A percentile compares a stretch with the other conserved stretches of the same genome.
Conservation (phyloP, 1,140 invertebrate species). For the Atta texana region DNA sequence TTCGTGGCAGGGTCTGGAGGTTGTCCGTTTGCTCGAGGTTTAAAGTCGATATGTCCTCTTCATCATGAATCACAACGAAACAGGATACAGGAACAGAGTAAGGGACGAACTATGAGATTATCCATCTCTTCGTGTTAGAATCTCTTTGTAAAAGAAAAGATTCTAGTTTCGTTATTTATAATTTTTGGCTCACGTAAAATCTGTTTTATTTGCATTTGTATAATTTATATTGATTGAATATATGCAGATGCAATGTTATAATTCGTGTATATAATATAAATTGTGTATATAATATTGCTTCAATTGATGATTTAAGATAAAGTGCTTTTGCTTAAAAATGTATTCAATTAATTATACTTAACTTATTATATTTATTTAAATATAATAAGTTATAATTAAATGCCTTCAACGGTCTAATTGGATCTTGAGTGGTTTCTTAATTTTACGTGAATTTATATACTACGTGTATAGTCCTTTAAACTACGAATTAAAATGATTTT, state of each 20-base stretch:
- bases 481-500: too few species aligned
- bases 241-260: neutral
- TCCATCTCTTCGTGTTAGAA: conserved; percentile 30
- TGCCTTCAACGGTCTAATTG: too few species aligned
- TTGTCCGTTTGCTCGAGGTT: conserved; percentile 80
- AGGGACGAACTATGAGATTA: neutral
- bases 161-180: neutral
- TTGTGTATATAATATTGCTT: neutral
- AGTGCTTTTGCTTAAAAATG: neutral
- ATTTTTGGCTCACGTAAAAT: neutral
- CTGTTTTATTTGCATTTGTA: neutral
- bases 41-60: conserved; percentile 84
- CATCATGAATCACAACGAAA: conserved; percentile 71
- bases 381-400: too few species aligned
- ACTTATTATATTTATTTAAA: too few species aligned
- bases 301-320: neutral
- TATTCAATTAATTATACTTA: neutral
- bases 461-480: too few species aligned
- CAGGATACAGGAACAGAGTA: neutral
- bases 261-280: neutral
- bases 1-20: conserved; percentile 79
- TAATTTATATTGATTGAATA: neutral
- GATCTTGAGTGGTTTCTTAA: too few species aligned
- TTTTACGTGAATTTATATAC: too few species aligned
- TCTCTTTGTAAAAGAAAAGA: neutral